These are phyloP conservation scores for Fukomys damarensis DNA, from an alignment of 2,113 vertebrate species.

Conservation along the genomic window DNA sequence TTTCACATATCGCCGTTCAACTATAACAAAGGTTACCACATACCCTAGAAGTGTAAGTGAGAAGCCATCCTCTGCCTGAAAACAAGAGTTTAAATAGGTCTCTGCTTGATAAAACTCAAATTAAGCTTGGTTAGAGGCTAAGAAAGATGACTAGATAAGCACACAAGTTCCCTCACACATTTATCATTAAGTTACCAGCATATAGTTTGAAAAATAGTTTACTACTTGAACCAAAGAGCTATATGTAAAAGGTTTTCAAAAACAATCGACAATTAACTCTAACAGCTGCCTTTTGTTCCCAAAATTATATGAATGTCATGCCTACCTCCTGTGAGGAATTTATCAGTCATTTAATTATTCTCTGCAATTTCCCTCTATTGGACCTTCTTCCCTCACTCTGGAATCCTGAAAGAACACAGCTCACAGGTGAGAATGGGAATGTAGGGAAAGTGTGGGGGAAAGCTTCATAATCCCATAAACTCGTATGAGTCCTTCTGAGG, in stretches of 20 bases:
- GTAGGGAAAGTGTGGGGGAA: background rate
- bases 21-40: background rate
- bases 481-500: background rate
- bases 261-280: slow-evolving; percentile 21
- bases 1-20: background rate
- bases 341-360: background rate
- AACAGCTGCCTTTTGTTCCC: slow-evolving; percentile 44
- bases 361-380: background rate
- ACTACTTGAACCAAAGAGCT: background rate
- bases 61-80: background rate
- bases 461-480: background rate
- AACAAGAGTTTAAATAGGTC: background rate
- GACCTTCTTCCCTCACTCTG: background rate
- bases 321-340: background rate
- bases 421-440: background rate
- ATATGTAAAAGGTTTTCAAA: background rate
- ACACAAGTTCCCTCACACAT: background rate
- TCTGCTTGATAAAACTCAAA: background rate
- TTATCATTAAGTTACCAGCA: background rate
- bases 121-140: background rate
- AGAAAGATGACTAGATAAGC: background rate
- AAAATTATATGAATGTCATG: background rate
- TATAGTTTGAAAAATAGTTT: background rate
- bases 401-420: background rate
- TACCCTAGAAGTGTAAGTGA: background rate